These are phyloP conservation scores for Todus mexicanus DNA, from an alignment of 2,797 vertebrate genomes.

Conservation along the genomic window DNA sequence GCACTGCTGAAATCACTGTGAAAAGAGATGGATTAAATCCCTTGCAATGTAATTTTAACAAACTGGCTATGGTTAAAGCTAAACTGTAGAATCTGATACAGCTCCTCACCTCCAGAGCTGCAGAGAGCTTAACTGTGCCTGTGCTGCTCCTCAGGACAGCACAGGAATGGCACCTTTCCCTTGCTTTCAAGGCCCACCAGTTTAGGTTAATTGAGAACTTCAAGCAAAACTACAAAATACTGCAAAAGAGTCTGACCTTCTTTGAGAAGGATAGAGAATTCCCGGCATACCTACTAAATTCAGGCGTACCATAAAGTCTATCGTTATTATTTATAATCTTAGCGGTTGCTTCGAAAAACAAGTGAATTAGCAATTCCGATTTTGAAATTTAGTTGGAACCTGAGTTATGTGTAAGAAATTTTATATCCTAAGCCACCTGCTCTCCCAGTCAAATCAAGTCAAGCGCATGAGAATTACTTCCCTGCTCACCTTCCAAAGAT, in stretches of 20 bases:
- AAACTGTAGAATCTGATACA: neutral
- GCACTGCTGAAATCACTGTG: neutral
- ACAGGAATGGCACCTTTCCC: neutral
- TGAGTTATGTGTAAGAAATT: neutral
- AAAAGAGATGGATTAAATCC: neutral
- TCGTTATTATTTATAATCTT: neutral
- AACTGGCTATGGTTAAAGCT: neutral
- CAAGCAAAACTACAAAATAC: neutral
- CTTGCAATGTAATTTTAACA: neutral
- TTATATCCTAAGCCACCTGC: neutral
- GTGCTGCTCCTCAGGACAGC: neutral
- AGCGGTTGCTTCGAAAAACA: neutral
- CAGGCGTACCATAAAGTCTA: neutral
- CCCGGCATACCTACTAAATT: neutral
- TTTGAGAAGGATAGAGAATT: neutral
- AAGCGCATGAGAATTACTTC: neutral
- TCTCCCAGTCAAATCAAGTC: neutral
- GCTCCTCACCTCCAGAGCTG: neutral
- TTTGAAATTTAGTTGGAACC: neutral
- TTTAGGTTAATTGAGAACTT: neutral
- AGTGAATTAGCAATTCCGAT: neutral
- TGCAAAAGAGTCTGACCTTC: neutral
- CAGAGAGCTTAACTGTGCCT: neutral
- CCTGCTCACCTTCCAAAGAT: conserved; percentile 77
- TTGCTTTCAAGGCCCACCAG: neutral